A percentile compares a stretch with the other conserved stretches of the same genome.
Evolutionary conservation across 2,113 vertebrate genomes (phyloP).

Genomic region (Equus quagga): DNA sequence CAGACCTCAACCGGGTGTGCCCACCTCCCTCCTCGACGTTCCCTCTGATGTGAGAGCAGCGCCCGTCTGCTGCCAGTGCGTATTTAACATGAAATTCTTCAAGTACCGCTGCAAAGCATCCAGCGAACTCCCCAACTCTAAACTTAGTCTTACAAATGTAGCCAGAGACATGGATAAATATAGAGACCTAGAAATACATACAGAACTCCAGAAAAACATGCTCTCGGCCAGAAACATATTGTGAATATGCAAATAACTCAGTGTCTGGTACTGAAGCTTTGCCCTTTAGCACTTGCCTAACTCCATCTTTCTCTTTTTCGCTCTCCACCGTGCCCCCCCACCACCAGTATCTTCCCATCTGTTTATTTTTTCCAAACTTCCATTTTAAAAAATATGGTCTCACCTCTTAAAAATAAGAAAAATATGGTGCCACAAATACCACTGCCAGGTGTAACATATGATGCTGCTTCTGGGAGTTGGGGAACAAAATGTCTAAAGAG

Average conservation of each 20-base stretch:
- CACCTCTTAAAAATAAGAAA: slow-evolving; percentile 86
- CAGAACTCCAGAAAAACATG: slow-evolving; percentile 86
- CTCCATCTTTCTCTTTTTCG: slow-evolving; percentile 78
- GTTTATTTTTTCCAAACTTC: slow-evolving; percentile 84
- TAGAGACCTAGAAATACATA: slow-evolving; percentile 88
- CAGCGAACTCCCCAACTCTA: slow-evolving; percentile 85
- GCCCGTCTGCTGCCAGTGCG: slow-evolving; percentile 38
- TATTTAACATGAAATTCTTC: slow-evolving; percentile 80
- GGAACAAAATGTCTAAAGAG: slow-evolving; percentile 61
- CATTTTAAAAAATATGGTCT: slow-evolving; percentile 82
- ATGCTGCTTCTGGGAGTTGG: slow-evolving; percentile 64
- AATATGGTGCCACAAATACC: slow-evolving; percentile 83
- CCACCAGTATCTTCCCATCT: slow-evolving; percentile 84
- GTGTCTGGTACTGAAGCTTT: slow-evolving; percentile 88
- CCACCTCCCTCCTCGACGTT: slow-evolving; percentile 21
- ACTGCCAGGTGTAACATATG: slow-evolving; percentile 83
- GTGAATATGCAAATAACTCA: slow-evolving; percentile 88
- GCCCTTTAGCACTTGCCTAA: slow-evolving; percentile 88
- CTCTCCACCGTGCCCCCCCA: slow-evolving; percentile 62
- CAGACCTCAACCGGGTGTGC: neutral
- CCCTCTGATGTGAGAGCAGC: neutral
- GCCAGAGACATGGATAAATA: slow-evolving; percentile 89
- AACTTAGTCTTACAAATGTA: slow-evolving; percentile 89
- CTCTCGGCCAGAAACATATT: slow-evolving; percentile 90
- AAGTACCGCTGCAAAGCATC: slow-evolving; percentile 83